Base-by-base conservation (phyloP, 2,797 vertebrate genomes). In the Tinamus major region DNA sequence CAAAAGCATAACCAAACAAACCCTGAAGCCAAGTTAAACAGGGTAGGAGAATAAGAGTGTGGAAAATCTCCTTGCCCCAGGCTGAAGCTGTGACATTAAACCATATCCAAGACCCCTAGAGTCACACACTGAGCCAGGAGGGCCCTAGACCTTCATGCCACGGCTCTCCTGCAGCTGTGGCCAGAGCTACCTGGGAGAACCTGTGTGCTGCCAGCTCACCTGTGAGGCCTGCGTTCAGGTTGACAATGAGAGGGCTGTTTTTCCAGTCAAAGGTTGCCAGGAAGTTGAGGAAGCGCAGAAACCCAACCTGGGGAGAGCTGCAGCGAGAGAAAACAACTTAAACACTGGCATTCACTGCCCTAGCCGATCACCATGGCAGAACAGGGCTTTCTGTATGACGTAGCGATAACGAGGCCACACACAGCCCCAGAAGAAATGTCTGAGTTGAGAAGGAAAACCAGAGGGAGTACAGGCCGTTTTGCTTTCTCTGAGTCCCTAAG, bases 191-290 rank as follows among this genome's bases (percentile, higher is more conserved):
- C 4, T 2, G 44, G 19, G 44, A 39, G 17, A 33, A 9, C 46
- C 41, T 8, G 21, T 15, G 46, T 2, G 3, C 68, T 59, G 44
- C 49, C 29, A 3, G 37, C 97, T 97, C 97, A 99, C 99, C 99
- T 97, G 97, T 98, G 64, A 99, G 98, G 67, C 98, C 98, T 49
- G 85, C 96, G 41, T 99, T 99, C 71, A 99, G 97, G 97, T 99
- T 99, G 84, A 99, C 97, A 6, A 99, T 96, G 90, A 99, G 97
- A 67, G 99, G 98, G 95, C 96, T 99, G 97, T 99, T 99, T 96
- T 98, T 99, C 99, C 99, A 99, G 97, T 99, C 99, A 94, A 99
- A 99, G 48, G 98, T 98, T 37, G 98, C 98, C 39, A 99, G 96
- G 95, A 99, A 97, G 94, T 97, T 96, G 71, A 99, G 98, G 95